phyloP scores from a whole-genome alignment of 2,113 vertebrate species.

The Falco punctatus region DNA sequence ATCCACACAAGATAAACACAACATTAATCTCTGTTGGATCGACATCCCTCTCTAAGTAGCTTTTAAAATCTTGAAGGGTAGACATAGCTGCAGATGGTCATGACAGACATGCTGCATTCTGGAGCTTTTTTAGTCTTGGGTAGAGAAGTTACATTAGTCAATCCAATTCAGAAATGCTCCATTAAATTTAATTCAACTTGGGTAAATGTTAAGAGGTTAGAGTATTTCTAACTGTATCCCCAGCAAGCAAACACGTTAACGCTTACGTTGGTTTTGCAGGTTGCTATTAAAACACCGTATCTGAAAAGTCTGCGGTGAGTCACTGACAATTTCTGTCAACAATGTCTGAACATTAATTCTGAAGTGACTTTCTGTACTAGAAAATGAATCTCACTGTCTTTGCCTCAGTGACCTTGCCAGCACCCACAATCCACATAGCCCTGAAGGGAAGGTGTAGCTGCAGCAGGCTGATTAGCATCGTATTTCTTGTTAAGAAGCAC shows the following conservation, averaged over 20 bases:
- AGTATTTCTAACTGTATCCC: not conserved
- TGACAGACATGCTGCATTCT: not conserved
- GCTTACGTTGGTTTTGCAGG: not conserved
- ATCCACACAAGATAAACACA: not conserved
- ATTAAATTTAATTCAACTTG: not conserved
- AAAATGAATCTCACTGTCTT: not conserved
- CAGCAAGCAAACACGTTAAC: not conserved
- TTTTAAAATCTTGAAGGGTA: not conserved
- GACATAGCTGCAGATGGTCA: not conserved
- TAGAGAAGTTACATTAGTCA: not conserved
- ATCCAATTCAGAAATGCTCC: not conserved
- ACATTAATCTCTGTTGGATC: not conserved
- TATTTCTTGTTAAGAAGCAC: not conserved
- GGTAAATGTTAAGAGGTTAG: slow-evolving; percentile 3
- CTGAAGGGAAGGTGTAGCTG: not conserved
- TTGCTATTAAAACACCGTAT: not conserved
- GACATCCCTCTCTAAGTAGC: not conserved
- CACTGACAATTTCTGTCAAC: slow-evolving; percentile 18
- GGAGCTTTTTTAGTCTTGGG: not conserved
- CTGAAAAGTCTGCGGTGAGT: not conserved
- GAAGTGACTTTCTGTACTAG: not conserved
- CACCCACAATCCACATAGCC: not conserved
- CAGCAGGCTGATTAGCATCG: not conserved
- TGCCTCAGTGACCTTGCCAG: not conserved
- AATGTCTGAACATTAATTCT: not conserved